These are phyloP conservation scores for Mechanitis messenoides DNA, from an alignment of 2,888 invertebrate species.

Conservation along the genomic window DNA sequence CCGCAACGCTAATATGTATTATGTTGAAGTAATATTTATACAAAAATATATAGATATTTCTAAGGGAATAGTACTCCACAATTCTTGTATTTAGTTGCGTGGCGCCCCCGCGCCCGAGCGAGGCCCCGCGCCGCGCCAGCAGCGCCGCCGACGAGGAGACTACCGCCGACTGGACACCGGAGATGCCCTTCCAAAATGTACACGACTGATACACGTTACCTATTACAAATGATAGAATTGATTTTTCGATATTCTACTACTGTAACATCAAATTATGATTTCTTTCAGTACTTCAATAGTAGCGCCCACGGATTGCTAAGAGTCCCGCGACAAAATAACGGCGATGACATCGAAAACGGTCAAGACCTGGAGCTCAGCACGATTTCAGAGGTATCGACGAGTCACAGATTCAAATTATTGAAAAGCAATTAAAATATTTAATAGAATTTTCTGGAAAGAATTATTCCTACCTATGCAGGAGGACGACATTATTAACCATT, in stretches of 20 bases:
- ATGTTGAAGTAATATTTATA: no score
- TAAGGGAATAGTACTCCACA: no score
- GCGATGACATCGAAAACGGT: slow-evolving; percentile 42
- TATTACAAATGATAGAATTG: background rate
- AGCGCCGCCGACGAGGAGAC: slow-evolving; percentile 85
- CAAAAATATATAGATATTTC: no score
- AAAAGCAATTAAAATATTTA: background rate
- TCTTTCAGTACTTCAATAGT: slow-evolving; percentile 63
- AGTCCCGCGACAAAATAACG: slow-evolving; percentile 31
- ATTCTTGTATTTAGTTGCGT: slow-evolving; percentile 27
- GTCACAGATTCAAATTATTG: background rate
- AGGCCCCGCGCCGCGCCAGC: slow-evolving; percentile 53
- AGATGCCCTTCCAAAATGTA: slow-evolving; percentile 94
- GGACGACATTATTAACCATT: slow-evolving; percentile 88
- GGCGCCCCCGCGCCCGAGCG: slow-evolving; percentile 37
- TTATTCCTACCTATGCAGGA: slow-evolving; percentile 62
- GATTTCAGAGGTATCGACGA: slow-evolving; percentile 44
- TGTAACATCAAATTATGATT: slow-evolving; percentile 10
- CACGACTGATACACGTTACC: slow-evolving; percentile 30
- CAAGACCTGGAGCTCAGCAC: slow-evolving; percentile 51
- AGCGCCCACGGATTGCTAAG: slow-evolving; percentile 53
- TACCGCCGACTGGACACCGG: slow-evolving; percentile 91
- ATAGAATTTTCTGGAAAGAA: no score
- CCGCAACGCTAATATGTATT: no score
- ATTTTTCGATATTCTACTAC: slow-evolving; percentile 4